phyloP scores from a whole-genome alignment of 2,113 vertebrate genomes.

The Harpagus bidentatus region DNA sequence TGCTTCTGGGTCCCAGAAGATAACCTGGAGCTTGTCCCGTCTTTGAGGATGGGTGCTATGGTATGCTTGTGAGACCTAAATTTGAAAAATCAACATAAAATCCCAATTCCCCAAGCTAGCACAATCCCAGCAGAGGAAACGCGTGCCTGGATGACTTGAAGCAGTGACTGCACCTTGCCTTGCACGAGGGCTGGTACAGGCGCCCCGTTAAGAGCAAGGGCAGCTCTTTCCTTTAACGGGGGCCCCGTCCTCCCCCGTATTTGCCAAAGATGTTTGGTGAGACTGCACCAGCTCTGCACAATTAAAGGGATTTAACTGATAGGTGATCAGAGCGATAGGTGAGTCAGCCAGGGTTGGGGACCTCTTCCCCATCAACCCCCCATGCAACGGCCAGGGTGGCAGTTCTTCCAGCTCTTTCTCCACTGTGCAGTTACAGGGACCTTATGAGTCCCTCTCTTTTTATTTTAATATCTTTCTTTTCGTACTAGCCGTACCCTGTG shows the following conservation, averaged over 20 bases:
- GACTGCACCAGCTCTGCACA: neutral
- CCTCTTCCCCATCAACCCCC: neutral
- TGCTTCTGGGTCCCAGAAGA: neutral
- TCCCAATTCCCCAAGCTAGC: accelerated
- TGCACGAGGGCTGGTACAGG: neutral
- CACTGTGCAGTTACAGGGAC: accelerated
- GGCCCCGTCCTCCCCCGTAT: accelerated
- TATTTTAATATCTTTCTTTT: neutral
- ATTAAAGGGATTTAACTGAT: neutral
- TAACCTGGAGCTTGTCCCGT: too few species aligned
- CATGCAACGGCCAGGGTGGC: accelerated
- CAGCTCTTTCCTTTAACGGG: neutral
- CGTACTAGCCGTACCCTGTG: accelerated
- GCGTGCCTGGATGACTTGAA: accelerated
- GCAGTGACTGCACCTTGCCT: accelerated
- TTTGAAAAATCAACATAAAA: neutral
- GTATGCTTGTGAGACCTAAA: too few species aligned
- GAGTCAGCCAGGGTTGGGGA: neutral
- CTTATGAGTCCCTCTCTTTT: accelerated
- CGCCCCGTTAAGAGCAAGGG: neutral
- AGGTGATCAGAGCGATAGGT: accelerated
- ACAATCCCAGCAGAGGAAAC: neutral
- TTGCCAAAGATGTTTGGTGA: neutral
- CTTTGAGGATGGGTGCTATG: neutral
- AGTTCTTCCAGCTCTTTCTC: neutral